Base-by-base conservation (phyloP, 2,888 invertebrate genomes). In the Apamea crenata region DNA sequence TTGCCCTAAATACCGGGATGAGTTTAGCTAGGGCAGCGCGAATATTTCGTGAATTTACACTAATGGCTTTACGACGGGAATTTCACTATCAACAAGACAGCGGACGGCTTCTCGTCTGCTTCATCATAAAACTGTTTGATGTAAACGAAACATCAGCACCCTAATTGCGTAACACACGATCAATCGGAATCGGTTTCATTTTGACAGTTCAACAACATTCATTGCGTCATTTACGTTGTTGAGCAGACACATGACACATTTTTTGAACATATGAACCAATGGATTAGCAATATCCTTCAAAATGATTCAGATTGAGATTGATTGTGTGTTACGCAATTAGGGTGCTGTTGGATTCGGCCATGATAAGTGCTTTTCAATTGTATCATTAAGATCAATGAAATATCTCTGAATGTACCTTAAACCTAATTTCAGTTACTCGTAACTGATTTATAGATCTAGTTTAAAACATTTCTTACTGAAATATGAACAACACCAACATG, bases 1-100 rank as follows among this genome's bases (percentile, higher is more conserved):
- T 79, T 76, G 86, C 36, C 66, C 86, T 74, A 59, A 78, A 87
- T 87, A 77, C 85, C 88, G 36, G 21, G 84, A 77, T 83, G 71
- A 32, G 75, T 80, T 76, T 78, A 80, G 76, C 83, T 76, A 75
- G 61, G 87, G 71, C 81, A 77, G 69, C 1, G 75, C 53, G 53
- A 77, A 69, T 70, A 74, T 81, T 76, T 69, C 56, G 66, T 67
- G 75, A 80, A 85, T 84, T 65, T 77, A 70, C 65, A 69, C 56
- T 79, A 75, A 76, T 77, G 71, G 76, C 32, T 84, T 86, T 78
- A 78, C 61, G 74, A 75, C 77, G 25, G 73, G 70, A 77, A 68
- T 81, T 72, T n/a, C 53, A 50, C 69, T 74, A 47, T 80, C 78
- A 78, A 85, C 70, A 32, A 47, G 44, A 70, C 56, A 69, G 59